These are phyloP conservation scores for Trinectes maculatus DNA, from an alignment of 2,113 vertebrate genomes.

Conservation along the genomic window DNA sequence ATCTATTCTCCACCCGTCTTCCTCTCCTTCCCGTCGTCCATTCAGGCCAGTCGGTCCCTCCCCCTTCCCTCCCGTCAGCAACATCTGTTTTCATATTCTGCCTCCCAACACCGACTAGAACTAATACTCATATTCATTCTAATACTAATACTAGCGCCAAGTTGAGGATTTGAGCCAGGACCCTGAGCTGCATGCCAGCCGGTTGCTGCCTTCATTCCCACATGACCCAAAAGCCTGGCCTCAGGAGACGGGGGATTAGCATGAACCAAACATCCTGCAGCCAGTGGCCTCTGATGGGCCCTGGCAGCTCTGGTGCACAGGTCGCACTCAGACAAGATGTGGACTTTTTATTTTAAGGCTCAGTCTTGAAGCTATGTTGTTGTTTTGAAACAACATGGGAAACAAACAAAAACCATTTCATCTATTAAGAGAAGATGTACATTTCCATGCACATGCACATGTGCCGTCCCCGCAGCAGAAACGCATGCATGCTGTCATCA, in stretches of 20 bases:
- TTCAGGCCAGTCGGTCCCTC: conserved; percentile 58
- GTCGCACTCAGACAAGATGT: conserved; percentile 28
- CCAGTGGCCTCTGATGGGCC: conserved; percentile 56
- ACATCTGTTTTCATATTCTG: conserved; percentile 82
- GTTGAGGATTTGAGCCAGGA: conserved; percentile 76
- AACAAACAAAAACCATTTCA: background rate
- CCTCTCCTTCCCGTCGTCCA: conserved; percentile 45
- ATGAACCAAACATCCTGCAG: conserved; percentile 64
- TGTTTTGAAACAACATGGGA: background rate
- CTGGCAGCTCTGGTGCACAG: conserved; percentile 27
- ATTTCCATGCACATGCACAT: conserved; percentile 34
- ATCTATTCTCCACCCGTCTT: conserved; percentile 29
- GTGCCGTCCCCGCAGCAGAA: conserved; percentile 49
- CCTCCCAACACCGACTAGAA: conserved; percentile 76
- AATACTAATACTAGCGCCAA: conserved; percentile 76
- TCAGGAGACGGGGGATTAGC: conserved; percentile 73
- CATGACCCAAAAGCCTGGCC: conserved; percentile 74
- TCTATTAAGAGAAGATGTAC: conserved; percentile 40
- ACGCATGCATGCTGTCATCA: conserved; percentile 50
- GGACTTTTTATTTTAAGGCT: conserved; percentile 16
- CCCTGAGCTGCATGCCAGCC: conserved; percentile 74
- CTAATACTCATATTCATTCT: conserved; percentile 80
- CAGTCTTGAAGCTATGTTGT: background rate
- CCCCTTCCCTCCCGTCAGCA: conserved; percentile 68
- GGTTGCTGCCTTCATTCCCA: conserved; percentile 73